A percentile compares a stretch with the other conserved stretches of the same genome.
These are phyloP conservation scores for Ciconia boyciana DNA, from an alignment of 2,113 vertebrate species.

Conservation along the genomic window DNA sequence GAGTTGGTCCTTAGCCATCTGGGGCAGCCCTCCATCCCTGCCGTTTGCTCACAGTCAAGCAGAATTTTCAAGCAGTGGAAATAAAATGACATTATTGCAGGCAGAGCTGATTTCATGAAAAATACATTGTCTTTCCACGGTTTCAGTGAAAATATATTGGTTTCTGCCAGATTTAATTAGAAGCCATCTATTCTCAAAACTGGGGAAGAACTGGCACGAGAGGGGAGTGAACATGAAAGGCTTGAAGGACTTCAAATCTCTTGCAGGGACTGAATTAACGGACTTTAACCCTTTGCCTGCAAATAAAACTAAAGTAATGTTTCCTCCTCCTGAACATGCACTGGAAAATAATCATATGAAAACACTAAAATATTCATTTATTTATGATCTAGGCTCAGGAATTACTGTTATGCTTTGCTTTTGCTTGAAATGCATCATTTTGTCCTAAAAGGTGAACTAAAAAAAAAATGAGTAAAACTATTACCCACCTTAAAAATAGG, in stretches of 20 bases:
- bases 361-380: not conserved
- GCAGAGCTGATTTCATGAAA: slow-evolving; percentile 30
- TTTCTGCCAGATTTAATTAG: slow-evolving; percentile 36
- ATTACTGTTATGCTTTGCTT: not conserved
- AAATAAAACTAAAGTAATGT: not conserved
- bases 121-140: not conserved
- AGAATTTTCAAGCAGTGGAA: not conserved
- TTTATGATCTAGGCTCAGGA: not conserved
- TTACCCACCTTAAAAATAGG: not conserved
- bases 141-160: not conserved
- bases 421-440: not conserved
- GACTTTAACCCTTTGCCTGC: not conserved
- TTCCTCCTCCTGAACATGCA: not conserved
- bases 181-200: not conserved
- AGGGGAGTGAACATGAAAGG: not conserved
- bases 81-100: not conserved
- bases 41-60: rapidly evolving
- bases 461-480: not conserved
- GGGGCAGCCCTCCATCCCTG: not conserved
- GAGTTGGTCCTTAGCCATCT: not conserved
- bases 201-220: not conserved
- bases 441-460: not conserved
- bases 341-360: not conserved
- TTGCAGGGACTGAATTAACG: not conserved
- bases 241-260: not conserved